Evolutionary conservation across 2,888 invertebrate genomes (phyloP).

Genomic region (Amitus sp.): DNA sequence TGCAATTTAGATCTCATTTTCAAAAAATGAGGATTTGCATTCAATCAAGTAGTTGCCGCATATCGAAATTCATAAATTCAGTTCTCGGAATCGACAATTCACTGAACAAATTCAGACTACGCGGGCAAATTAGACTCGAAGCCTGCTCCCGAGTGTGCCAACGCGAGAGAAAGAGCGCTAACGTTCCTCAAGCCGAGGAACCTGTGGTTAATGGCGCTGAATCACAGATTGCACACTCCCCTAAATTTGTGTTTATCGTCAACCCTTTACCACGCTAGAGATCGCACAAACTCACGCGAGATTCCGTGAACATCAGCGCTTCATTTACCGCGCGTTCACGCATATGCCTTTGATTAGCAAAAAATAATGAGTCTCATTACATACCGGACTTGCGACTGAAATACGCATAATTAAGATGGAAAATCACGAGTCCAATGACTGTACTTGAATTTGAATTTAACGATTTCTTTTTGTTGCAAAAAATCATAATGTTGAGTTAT

Average conservation of each 20-base stretch:
- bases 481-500: too few species aligned
- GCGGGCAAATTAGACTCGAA: constrained; percentile 39
- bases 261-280: constrained; percentile 38
- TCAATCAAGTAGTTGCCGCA: not conserved
- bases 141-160: constrained; percentile 37
- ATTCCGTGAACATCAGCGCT: constrained; percentile 15
- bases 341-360: constrained; percentile 30
- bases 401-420: too few species aligned
- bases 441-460: too few species aligned
- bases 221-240: constrained; percentile 64
- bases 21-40: too few species aligned
- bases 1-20: too few species aligned
- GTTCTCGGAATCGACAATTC: not conserved
- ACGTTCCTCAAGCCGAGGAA: constrained; percentile 55
- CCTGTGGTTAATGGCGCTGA: constrained; percentile 65
- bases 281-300: constrained; percentile 26
- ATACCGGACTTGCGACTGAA: too few species aligned
- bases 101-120: constrained; percentile 1
- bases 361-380: too few species aligned
- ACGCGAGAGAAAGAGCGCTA: constrained; percentile 37
- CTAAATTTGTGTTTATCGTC: constrained; percentile 42
- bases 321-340: constrained; percentile 11
- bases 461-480: too few species aligned
- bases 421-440: too few species aligned
- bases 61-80: not conserved